Conservation (phyloP, 2,888 invertebrate species). For the Neuroscelio doddi region DNA sequence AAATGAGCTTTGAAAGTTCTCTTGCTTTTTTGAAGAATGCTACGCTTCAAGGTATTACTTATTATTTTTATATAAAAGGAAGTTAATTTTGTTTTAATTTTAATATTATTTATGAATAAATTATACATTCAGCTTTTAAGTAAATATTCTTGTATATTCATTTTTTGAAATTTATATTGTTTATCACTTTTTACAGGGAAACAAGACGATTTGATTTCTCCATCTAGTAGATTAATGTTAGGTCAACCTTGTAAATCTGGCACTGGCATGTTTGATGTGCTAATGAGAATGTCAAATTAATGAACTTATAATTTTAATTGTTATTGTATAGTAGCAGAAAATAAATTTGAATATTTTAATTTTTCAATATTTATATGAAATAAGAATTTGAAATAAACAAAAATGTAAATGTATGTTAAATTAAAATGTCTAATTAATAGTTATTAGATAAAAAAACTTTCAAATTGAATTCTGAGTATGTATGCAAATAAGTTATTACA, state of each 20-base stretch:
- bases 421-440: too few relatives aligned
- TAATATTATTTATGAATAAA: neutral
- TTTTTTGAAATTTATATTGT: conserved; percentile 7
- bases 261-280: conserved; percentile 77
- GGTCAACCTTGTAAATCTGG: conserved; percentile 89
- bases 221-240: conserved; percentile 89
- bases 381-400: too few relatives aligned
- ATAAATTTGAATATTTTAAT: too few relatives aligned
- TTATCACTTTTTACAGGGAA: conserved; percentile 75
- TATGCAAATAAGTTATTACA: too few relatives aligned
- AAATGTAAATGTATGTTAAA: too few relatives aligned
- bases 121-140: conserved; percentile 3
- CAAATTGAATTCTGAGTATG: too few relatives aligned
- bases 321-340: too few relatives aligned
- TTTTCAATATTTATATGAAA: too few relatives aligned
- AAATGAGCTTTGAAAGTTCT: conserved; percentile 98
- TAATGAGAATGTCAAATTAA: conserved; percentile 15
- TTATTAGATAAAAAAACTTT: too few relatives aligned
- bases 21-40: conserved; percentile 88
- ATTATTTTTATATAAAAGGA: neutral
- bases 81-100: conserved; percentile 3
- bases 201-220: conserved; percentile 84
- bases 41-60: conserved; percentile 76
- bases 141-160: conserved; percentile 16
- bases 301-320: too few relatives aligned